Evolutionary conservation across 1,140 invertebrate species (phyloP).

Genomic region (Drosophila tsacasi): DNA sequence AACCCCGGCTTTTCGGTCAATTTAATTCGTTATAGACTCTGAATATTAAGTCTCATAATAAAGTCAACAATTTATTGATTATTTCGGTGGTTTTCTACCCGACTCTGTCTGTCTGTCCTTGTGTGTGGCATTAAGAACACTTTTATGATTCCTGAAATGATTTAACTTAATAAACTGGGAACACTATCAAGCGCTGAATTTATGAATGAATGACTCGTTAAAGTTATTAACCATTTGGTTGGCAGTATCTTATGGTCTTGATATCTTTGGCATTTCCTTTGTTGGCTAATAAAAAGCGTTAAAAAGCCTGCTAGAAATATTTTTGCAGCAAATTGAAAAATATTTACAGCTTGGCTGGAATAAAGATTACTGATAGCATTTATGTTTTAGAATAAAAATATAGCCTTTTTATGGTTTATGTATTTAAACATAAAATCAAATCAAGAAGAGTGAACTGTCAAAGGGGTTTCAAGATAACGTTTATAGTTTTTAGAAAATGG

Average conservation of each 20-base stretch:
- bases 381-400: conserved; percentile 18
- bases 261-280: conserved; percentile 7
- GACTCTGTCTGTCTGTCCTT: background rate
- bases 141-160: conserved; percentile 53
- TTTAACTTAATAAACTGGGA: conserved; percentile 56
- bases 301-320: conserved; percentile 9
- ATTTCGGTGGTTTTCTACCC: conserved; percentile 31
- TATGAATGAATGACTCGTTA: conserved; percentile 66
- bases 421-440: conserved; percentile 20
- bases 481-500: background rate
- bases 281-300: conserved; percentile 19
- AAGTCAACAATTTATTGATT: conserved; percentile 68
- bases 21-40: conserved; percentile 56
- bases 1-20: conserved; percentile 26
- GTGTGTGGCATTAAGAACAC: conserved; percentile 43
- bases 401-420: conserved; percentile 3
- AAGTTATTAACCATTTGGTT: conserved; percentile 28
- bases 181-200: conserved; percentile 39
- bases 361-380: conserved; percentile 25
- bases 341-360: conserved; percentile 11
- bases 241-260: conserved; percentile 8
- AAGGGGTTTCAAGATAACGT: background rate
- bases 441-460: background rate
- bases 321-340: conserved; percentile 29
- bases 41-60: conserved; percentile 64